Conservation (phyloP, 35 echinoderm and acorn worm species). For the Hemicentrotus pulcherrimus region DNA sequence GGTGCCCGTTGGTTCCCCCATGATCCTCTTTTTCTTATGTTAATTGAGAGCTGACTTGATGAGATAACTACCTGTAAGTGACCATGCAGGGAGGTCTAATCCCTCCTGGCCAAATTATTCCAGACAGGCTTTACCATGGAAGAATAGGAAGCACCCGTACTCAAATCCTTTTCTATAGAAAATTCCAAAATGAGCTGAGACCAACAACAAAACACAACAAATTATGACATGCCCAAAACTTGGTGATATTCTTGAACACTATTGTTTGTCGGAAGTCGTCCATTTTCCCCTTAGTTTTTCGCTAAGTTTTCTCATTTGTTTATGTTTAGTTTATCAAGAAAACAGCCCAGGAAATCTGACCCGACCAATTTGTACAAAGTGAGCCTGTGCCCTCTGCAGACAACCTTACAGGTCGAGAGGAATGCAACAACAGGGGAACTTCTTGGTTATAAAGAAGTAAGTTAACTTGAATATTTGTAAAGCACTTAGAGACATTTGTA, state of each 20-base stretch:
- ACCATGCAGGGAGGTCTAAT: no score
- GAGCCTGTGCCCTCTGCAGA: constrained; percentile 65
- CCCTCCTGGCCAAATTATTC: no score
- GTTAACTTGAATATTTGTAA: background rate
- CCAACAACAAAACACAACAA: background rate
- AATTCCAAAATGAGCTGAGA: background rate
- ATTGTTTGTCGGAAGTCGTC: background rate
- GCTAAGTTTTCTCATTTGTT: background rate
- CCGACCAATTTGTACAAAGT: constrained; percentile 73
- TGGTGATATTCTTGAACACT: no score
- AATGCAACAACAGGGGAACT: constrained; percentile 88
- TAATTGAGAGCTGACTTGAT: no score
- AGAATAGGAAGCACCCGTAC: no score
- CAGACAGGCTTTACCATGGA: no score
- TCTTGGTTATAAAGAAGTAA: constrained; percentile 87
- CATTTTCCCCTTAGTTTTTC: background rate
- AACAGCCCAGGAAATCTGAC: constrained; percentile 59
- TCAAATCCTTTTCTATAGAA: background rate
- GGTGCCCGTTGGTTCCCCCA: no score
- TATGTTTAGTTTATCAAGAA: constrained; percentile 45
- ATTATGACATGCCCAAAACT: background rate
- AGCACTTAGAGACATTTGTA: no score
- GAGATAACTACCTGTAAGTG: no score
- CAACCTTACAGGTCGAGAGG: constrained; percentile 78
- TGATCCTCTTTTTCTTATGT: no score